Evolutionary conservation across 2,113 vertebrate genomes (phyloP).

Genomic region (Sturnus vulgaris): DNA sequence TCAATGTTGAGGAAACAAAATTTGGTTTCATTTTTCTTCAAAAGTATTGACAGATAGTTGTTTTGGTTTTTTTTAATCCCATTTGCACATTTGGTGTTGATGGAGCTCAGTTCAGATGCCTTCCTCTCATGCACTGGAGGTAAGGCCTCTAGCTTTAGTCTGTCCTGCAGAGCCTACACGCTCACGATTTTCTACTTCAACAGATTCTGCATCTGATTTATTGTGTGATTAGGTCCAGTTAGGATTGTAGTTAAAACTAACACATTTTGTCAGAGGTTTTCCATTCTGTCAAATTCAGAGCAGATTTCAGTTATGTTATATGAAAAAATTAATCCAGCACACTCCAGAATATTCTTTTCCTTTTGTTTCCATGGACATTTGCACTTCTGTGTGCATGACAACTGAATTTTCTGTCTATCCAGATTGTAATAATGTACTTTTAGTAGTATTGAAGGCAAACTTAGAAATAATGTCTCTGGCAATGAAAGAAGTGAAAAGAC

Average conservation of each 20-base stretch:
- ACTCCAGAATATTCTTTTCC: background rate
- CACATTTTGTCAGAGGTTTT: background rate
- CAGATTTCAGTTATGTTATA: background rate
- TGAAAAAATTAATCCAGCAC: background rate
- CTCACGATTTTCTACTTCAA: fast-evolving
- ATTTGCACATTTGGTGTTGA: background rate
- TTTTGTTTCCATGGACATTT: background rate
- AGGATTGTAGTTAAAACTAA: background rate
- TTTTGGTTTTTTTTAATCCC: background rate
- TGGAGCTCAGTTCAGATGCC: background rate
- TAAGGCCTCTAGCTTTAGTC: background rate
- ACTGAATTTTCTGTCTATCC: background rate
- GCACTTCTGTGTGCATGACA: background rate
- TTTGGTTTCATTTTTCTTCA: background rate
- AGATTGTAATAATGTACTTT: background rate
- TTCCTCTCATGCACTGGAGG: background rate
- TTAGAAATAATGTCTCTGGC: background rate
- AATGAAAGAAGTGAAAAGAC: background rate
- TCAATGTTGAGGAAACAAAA: background rate
- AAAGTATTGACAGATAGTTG: background rate
- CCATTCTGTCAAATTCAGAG: background rate
- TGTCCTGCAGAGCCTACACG: background rate
- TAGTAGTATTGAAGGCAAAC: background rate
- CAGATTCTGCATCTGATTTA: background rate
- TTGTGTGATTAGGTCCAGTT: background rate